Evolutionary conservation across 1,140 invertebrate genomes (phyloP).

Genomic region (Thalassaphorura encarpata): DNA sequence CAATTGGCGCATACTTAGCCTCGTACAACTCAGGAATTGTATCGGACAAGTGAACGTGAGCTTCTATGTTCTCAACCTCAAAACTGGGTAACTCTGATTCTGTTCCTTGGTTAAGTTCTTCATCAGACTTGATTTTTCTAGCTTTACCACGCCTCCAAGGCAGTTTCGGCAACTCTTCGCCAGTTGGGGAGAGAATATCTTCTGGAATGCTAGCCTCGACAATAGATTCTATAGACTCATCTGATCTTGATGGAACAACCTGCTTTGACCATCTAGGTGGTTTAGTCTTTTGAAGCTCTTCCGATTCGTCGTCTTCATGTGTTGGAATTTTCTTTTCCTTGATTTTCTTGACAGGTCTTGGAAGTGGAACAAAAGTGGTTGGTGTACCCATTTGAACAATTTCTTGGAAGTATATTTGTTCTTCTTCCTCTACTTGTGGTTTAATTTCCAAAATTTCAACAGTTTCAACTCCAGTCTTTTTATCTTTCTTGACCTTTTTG

Average conservation of each 20-base stretch:
- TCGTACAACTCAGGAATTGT: neutral
- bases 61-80: neutral
- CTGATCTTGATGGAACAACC: neutral
- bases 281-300: neutral
- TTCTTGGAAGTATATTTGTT: neutral
- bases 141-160: too few species aligned
- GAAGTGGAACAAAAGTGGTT: neutral
- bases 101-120: too few species aligned
- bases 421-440: slow-evolving; percentile 4
- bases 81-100: too few species aligned
- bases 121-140: too few species aligned
- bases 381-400: neutral
- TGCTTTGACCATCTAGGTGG: neutral
- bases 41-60: neutral
- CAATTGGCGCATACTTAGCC: neutral
- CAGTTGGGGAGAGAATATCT: too few species aligned
- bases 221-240: neutral
- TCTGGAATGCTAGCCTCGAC: neutral
- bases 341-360: neutral
- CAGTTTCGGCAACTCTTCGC: too few species aligned
- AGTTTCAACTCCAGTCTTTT: neutral
- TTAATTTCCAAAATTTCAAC: slow-evolving; percentile 5
- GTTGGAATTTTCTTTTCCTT: neutral
- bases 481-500: neutral
- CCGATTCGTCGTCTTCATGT: neutral